Percentiles rank a stretch among this genome's conserved stretches.
Conservation (phyloP, 2,797 vertebrate genomes). For the Crocodylus rhombifer region DNA sequence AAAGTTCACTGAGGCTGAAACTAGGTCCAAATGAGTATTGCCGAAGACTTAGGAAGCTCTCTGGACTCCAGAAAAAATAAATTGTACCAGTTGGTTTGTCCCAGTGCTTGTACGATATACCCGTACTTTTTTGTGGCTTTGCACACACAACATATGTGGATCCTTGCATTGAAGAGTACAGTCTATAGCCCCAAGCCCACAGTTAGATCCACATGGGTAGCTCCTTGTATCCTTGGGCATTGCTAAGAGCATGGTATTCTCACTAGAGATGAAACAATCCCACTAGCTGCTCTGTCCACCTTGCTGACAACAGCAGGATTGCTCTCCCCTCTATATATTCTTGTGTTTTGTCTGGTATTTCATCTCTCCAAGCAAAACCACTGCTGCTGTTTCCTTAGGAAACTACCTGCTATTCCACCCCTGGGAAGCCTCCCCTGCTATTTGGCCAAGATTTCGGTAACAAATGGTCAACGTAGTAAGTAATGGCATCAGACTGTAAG, state of each 20-base stretch:
- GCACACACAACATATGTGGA: not conserved
- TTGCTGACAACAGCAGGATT: not conserved
- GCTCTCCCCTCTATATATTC: not conserved
- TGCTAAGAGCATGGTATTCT: no score
- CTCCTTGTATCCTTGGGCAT: not conserved
- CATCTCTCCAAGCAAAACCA: not conserved
- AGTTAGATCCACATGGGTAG: not conserved
- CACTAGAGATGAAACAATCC: not conserved
- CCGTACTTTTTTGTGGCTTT: not conserved
- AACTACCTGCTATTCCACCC: not conserved
- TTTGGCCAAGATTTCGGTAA: conserved; percentile 44
- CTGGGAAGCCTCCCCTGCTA: conserved; percentile 43
- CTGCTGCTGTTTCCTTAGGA: conserved; percentile 10
- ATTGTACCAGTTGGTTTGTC: accelerated
- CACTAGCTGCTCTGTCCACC: not conserved
- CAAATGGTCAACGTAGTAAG: conserved; percentile 39
- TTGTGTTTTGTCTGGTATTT: not conserved
- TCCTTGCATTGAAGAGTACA: not conserved
- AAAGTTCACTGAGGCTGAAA: not conserved
- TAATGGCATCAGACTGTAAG: conserved; percentile 35
- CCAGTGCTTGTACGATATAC: not conserved
- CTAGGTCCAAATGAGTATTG: not conserved
- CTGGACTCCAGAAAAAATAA: not conserved
- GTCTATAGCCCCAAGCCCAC: not conserved
- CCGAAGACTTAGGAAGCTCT: not conserved